phyloP scores from a whole-genome alignment of 2,113 vertebrate genomes.

The Pangasianodon gigas region DNA sequence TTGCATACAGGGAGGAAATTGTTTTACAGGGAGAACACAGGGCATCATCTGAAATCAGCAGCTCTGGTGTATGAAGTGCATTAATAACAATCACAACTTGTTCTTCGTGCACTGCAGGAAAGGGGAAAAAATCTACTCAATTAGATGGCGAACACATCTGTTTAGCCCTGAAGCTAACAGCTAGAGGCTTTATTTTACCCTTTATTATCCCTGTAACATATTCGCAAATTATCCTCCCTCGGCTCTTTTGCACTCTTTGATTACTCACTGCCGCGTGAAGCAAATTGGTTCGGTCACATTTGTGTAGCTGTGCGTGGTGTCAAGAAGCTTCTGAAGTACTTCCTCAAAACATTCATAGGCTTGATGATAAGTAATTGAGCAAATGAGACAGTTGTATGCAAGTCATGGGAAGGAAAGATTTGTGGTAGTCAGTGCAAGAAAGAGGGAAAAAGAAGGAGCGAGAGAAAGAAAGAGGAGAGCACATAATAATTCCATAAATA shows the following conservation, averaged over 20 bases:
- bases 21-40: slow-evolving; percentile 44
- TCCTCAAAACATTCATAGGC: not conserved
- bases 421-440: not conserved
- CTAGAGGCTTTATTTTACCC: not conserved
- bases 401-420: not conserved
- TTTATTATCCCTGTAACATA: not conserved
- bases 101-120: slow-evolving; percentile 51
- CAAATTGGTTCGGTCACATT: slow-evolving; percentile 24
- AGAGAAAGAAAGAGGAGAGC: slow-evolving; percentile 40
- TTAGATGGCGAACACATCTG: slow-evolving; percentile 64
- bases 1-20: slow-evolving; percentile 53
- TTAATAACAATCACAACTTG: slow-evolving; percentile 61
- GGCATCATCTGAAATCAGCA: slow-evolving; percentile 56
- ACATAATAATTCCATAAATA: slow-evolving; percentile 65
- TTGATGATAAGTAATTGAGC: not conserved
- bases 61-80: slow-evolving; percentile 55
- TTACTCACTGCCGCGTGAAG: not conserved
- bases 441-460: not conserved
- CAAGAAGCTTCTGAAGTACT: not conserved
- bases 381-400: not conserved
- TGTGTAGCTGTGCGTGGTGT: not conserved
- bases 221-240: not conserved
- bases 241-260: slow-evolving; percentile 16
- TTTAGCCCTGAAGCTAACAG: slow-evolving; percentile 51
- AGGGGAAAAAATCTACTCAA: slow-evolving; percentile 47